Evolutionary conservation across 2,888 invertebrate genomes (phyloP).

Genomic region (Anthrax anthrax): DNA sequence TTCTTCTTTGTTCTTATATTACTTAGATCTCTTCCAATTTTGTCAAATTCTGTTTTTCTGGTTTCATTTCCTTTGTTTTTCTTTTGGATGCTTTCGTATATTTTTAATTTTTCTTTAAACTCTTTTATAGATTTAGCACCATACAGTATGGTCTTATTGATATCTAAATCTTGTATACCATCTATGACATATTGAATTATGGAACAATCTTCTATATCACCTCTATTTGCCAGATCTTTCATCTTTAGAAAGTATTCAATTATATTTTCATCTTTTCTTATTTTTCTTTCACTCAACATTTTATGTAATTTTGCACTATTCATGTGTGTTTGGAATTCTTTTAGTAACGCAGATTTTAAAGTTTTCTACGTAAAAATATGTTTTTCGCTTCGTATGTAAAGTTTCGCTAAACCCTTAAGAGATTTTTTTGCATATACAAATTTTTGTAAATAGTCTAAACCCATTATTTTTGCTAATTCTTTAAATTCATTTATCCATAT

Average conservation of each 20-base stretch:
- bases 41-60: too few species aligned
- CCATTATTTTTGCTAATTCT: neutral
- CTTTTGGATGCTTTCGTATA: slow-evolving; percentile 3
- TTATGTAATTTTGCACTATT: neutral
- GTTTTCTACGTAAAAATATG: neutral
- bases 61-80: neutral
- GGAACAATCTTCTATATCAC: neutral
- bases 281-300: neutral
- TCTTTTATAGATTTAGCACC: slow-evolving; percentile 2
- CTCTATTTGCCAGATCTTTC: neutral
- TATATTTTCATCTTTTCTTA: neutral
- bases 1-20: too few species aligned
- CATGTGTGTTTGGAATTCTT: neutral
- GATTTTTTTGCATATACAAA: slow-evolving; percentile 1
- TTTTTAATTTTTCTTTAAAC: slow-evolving; percentile 3
- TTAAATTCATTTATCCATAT: neutral
- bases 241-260: neutral
- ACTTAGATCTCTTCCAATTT: too few species aligned
- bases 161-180: neutral
- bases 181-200: neutral
- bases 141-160: neutral
- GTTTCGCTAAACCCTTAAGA: neutral
- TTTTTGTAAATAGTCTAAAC: neutral
- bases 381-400: neutral
- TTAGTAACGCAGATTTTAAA: neutral